These are phyloP conservation scores for Amiota communis DNA, from an alignment of 2,888 invertebrate genomes.

Conservation along the genomic window DNA sequence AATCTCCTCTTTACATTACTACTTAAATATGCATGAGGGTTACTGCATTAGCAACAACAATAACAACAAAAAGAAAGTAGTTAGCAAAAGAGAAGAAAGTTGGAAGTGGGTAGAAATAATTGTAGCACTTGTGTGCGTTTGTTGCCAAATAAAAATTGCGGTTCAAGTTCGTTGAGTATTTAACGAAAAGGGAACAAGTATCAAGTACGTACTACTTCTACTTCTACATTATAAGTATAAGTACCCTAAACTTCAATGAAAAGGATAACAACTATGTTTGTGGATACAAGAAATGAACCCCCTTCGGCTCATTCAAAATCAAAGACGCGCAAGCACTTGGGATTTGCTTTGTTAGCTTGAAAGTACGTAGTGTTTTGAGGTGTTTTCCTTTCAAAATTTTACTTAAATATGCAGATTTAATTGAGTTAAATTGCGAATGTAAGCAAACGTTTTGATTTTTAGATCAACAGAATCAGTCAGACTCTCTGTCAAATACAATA, in stretches of 20 bases:
- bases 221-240: background rate
- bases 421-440: constrained; percentile 63
- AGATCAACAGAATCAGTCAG: background rate
- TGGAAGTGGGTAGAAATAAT: background rate
- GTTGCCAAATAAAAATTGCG: constrained; percentile 62
- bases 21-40: constrained; percentile 69
- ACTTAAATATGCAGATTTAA: constrained; percentile 64
- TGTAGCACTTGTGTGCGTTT: constrained; percentile 33
- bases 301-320: background rate
- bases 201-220: too few relatives aligned
- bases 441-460: constrained; percentile 45
- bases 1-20: constrained; percentile 33
- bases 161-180: constrained; percentile 64
- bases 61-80: constrained; percentile 51
- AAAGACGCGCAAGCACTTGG: constrained; percentile 55
- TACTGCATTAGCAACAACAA: constrained; percentile 56
- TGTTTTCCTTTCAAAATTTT: constrained; percentile 50
- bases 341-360: constrained; percentile 45
- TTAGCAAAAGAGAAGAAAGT: too few relatives aligned
- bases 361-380: constrained; percentile 8
- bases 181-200: background rate
- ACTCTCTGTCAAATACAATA: background rate
- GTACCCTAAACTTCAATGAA: background rate
- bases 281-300: too few relatives aligned
- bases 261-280: background rate